A percentile compares a stretch with the other conserved stretches of the same genome.
Evolutionary conservation across 2,888 invertebrate genomes (phyloP).

Genomic region (Tethea ocularis): DNA sequence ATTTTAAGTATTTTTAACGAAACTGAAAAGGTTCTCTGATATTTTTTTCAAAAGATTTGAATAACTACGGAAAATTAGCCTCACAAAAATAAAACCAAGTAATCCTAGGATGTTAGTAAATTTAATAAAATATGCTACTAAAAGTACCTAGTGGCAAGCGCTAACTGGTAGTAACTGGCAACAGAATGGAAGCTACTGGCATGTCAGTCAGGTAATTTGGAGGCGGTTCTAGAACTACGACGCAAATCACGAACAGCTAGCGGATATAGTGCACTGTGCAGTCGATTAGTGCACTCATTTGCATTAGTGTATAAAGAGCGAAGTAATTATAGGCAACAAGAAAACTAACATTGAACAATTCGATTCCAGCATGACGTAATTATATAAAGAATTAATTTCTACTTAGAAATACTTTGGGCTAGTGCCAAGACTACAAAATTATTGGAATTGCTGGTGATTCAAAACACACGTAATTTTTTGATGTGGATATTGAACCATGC

Average conservation of each 20-base stretch:
- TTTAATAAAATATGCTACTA: slow-evolving; percentile 52
- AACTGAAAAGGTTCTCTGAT: neutral
- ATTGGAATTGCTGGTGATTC: too few relatives aligned
- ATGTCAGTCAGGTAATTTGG: slow-evolving; percentile 71
- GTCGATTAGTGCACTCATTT: slow-evolving; percentile 7
- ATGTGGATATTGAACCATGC: too few relatives aligned
- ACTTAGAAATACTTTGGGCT: too few relatives aligned
- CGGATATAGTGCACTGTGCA: slow-evolving; percentile 7
- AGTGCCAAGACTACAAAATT: too few relatives aligned
- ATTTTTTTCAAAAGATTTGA: neutral
- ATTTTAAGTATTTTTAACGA: neutral
- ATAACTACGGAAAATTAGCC: neutral
- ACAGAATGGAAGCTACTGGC: slow-evolving; percentile 58
- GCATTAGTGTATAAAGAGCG: neutral
- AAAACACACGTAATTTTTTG: too few relatives aligned
- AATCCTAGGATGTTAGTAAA: slow-evolving; percentile 26
- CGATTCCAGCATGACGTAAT: neutral
- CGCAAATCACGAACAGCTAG: slow-evolving; percentile 28
- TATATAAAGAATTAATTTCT: neutral
- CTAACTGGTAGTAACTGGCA: slow-evolving; percentile 64
- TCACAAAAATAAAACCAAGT: neutral
- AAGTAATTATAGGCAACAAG: neutral
- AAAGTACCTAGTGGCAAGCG: slow-evolving; percentile 50
- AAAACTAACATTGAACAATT: neutral
- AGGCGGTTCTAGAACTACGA: slow-evolving; percentile 40